Percentiles rank a stretch among this genome's conserved stretches.
phyloP scores from a whole-genome alignment of 2,888 invertebrate genomes.

The Apoda limacodes region DNA sequence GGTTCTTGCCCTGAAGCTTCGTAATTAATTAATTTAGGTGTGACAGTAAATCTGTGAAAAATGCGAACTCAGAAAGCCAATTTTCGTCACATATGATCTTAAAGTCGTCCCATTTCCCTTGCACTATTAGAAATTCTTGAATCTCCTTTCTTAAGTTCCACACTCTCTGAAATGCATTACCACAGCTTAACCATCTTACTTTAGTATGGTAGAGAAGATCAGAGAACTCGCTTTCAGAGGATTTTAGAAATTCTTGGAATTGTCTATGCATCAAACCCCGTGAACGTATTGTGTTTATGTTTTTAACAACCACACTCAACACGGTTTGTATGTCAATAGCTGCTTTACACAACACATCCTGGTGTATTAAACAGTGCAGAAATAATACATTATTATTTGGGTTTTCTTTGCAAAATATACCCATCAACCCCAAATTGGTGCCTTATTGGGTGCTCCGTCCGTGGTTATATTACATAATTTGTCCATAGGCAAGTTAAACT shows the following conservation, averaged over 20 bases:
- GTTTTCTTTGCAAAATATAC: constrained; percentile 14
- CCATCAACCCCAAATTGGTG: constrained; percentile 15
- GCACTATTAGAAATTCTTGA: constrained; percentile 14
- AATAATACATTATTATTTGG: constrained; percentile 11
- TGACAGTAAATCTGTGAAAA: constrained; percentile 14
- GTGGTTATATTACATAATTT: constrained; percentile 16
- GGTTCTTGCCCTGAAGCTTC: no score
- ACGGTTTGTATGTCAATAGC: constrained; percentile 14
- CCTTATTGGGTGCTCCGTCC: constrained; percentile 16
- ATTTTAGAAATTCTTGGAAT: constrained; percentile 15
- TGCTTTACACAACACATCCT: constrained; percentile 15
- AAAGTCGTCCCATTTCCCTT: constrained; percentile 13
- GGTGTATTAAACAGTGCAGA: constrained; percentile 17
- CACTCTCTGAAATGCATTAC: constrained; percentile 14
- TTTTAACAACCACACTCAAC: constrained; percentile 13
- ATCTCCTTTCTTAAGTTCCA: constrained; percentile 14
- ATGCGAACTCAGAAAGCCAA: constrained; percentile 13
- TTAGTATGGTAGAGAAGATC: constrained; percentile 16
- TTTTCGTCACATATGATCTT: constrained; percentile 10
- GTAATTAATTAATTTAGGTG: no score
- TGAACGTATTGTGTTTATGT: constrained; percentile 15
- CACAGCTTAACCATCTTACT: constrained; percentile 17
- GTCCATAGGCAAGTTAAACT: constrained; percentile 13
- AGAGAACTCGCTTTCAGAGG: constrained; percentile 15
- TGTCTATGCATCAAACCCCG: constrained; percentile 13